Percentiles rank a stretch among this genome's conserved stretches.
Evolutionary conservation across 2,888 invertebrate species (phyloP).

Genomic region (Pseudococcus viburni): DNA sequence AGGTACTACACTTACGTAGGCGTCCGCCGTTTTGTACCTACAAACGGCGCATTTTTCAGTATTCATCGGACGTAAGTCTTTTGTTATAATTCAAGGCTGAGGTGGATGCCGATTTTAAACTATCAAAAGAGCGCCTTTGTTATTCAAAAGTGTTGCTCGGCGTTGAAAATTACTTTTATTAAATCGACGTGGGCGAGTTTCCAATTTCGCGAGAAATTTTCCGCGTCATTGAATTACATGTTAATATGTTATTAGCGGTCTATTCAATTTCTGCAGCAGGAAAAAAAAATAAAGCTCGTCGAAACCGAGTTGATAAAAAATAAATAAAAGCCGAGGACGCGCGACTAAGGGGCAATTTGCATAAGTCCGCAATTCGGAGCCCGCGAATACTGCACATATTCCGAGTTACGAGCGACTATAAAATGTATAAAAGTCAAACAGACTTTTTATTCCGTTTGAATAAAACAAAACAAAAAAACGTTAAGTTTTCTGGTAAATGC

Average conservation of each 20-base stretch:
- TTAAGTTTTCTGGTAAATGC: conserved; percentile 52
- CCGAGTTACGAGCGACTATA: conserved; percentile 53
- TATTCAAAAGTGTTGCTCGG: not conserved
- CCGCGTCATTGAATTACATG: conserved; percentile 6
- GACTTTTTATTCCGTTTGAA: conserved; percentile 44
- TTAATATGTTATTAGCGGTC: conserved; percentile 44
- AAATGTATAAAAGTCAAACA: conserved; percentile 52
- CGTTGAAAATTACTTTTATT: conserved; percentile 9
- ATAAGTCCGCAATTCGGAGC: conserved; percentile 51
- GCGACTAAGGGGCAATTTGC: conserved; percentile 21
- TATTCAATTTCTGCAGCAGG: not conserved
- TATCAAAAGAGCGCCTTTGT: not conserved
- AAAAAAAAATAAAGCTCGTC: not conserved
- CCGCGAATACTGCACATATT: conserved; percentile 11
- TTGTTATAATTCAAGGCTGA: conserved; percentile 10
- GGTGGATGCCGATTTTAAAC: not conserved
- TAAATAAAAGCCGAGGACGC: conserved; percentile 10
- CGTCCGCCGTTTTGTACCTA: not conserved
- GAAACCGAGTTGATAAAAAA: conserved; percentile 40
- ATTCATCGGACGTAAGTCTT: not conserved
- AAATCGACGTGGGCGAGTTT: not conserved
- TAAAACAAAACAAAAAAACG: conserved; percentile 41
- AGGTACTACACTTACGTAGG: not conserved
- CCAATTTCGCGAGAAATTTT: conserved; percentile 24
- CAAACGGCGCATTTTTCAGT: conserved; percentile 19